Conservation (phyloP, 2,888 invertebrate genomes). For the Rhorus exstirpatorius region DNA sequence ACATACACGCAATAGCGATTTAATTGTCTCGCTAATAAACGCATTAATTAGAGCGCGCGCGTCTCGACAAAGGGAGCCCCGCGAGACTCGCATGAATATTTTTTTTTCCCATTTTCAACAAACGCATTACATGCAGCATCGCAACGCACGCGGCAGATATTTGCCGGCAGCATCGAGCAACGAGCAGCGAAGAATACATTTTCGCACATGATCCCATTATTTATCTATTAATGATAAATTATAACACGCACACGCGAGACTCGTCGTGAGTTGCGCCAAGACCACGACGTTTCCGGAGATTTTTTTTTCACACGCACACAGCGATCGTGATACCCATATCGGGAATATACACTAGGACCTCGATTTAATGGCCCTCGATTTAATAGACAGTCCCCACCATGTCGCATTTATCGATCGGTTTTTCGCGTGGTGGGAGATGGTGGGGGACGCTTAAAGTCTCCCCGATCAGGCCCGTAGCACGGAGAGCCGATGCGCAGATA, state of each 20-base stretch:
- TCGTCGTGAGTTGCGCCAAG: slow-evolving; percentile 57
- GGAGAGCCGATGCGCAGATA: too few species aligned
- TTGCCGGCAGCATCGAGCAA: slow-evolving; percentile 48
- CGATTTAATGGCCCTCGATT: too few species aligned
- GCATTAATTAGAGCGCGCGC: slow-evolving; percentile 69
- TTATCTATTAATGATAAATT: slow-evolving; percentile 56
- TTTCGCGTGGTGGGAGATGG: too few species aligned
- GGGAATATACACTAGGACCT: too few species aligned
- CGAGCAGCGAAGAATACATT: slow-evolving; percentile 2
- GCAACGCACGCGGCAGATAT: slow-evolving; percentile 17
- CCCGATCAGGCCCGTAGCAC: too few species aligned
- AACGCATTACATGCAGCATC: not conserved
- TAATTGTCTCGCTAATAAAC: slow-evolving; percentile 74
- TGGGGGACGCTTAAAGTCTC: too few species aligned
- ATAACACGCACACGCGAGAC: slow-evolving; percentile 49
- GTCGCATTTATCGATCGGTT: too few species aligned
- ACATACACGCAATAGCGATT: slow-evolving; percentile 63
- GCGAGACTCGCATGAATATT: slow-evolving; percentile 63
- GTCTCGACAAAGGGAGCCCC: slow-evolving; percentile 63
- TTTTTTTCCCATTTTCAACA: slow-evolving; percentile 35
- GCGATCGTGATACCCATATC: too few species aligned
- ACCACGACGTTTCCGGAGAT: slow-evolving; percentile 25
- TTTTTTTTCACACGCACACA: slow-evolving; percentile 23
- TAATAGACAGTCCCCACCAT: too few species aligned
- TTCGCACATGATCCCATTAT: slow-evolving; percentile 34